phyloP scores from a whole-genome alignment of 2,888 invertebrate species.

The Tetramorium bicarinatum region DNA sequence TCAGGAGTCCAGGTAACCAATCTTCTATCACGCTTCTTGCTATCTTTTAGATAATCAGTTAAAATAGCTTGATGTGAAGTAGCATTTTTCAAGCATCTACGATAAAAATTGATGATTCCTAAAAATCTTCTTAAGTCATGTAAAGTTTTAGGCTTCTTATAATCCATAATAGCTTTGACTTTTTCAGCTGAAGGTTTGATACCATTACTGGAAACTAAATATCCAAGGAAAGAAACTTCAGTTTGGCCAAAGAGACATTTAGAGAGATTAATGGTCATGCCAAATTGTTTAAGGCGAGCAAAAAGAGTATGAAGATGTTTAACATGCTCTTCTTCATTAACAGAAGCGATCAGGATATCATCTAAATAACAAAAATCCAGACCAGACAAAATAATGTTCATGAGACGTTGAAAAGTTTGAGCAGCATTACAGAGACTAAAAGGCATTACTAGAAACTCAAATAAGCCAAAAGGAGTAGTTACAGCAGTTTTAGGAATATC shows the following conservation, averaged over 20 bases:
- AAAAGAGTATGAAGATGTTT: no score
- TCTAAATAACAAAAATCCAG: no score
- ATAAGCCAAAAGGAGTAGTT: no score
- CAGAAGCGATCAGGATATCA: no score
- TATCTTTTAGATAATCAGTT: neutral
- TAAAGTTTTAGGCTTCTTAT: neutral
- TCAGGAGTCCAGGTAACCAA: neutral
- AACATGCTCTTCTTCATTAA: no score
- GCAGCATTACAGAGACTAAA: no score
- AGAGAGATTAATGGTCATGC: neutral
- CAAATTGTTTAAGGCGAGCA: neutral
- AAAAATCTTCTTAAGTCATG: neutral
- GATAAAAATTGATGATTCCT: neutral
- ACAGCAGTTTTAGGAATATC: no score
- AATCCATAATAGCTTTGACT: neutral
- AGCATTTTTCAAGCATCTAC: neutral
- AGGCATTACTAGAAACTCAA: no score
- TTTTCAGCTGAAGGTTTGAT: neutral
- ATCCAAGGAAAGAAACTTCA: neutral
- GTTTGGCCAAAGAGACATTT: neutral
- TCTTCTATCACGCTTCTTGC: neutral
- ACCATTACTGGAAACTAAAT: neutral
- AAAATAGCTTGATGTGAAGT: neutral
- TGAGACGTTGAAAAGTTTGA: no score
- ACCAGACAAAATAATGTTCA: no score